Evolutionary conservation across 1,140 invertebrate genomes (phyloP), one percentile per base, ranked within the genome.

Genomic region (Trichoplusia ni): DNA sequence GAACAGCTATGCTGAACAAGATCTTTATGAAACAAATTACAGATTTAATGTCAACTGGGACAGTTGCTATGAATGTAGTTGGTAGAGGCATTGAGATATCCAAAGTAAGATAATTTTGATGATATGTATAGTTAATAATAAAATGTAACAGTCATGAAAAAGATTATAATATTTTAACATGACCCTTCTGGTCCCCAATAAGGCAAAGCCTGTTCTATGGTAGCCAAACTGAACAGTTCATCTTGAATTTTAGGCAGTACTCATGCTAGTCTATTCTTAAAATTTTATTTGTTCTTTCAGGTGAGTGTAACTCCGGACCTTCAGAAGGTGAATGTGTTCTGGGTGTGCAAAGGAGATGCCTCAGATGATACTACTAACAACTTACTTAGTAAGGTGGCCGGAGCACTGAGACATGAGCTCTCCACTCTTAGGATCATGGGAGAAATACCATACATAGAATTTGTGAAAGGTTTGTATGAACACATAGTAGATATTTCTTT

Each of bases 21-120:
- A 63, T 96, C n/a, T 96, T 96, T 71, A 96, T 96, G 95, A 92
- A 93, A 73, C 89, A 95, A 40, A 93, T 96, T 11, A 95, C 95
- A 0, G 95, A 96, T 72, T 79, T 95, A 6, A 91, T 96, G 91
- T 92, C 94, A 1, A 94, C 94, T 2, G 94, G 94, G 1, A 92
- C 94, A 68, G 85, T 93, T 13, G 87, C 93, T 3, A 77, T 91
- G 18, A 75, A 92, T 27, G 77, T 96, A 61, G 31, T 93, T n/a
- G 93, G 93, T 2, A 86, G 89, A 68, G 92, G 93, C 5, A 92
- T 96, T 62, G 94, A 96, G 90, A 93, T 96, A 64, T 92, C 93
- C 6, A 90, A 90, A 71, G 93, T 92, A 87, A 75, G 59, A n/a
- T n/a, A n/a, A n/a, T n/a, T n/a, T n/a, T n/a, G n/a, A n/a, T n/a